A percentile compares a stretch with the other conserved stretches of the same genome.
These are phyloP conservation scores for Syngnathus floridae DNA, from an alignment of 2,113 vertebrate genomes.

Conservation along the genomic window DNA sequence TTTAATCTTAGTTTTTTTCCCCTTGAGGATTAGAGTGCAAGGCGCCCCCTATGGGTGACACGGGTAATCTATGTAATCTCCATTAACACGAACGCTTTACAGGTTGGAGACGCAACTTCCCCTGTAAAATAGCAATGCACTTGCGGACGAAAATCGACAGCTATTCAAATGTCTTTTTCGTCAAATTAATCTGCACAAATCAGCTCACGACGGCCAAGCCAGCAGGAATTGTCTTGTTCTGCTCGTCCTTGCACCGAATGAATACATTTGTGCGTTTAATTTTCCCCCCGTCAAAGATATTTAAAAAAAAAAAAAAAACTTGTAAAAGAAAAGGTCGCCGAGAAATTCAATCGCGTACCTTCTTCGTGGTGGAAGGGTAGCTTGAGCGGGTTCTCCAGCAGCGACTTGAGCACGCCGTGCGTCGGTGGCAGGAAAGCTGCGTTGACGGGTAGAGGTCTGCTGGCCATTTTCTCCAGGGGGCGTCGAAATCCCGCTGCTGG, in stretches of 20 bases:
- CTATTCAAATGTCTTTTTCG: too few relatives aligned
- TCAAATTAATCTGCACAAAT: background rate
- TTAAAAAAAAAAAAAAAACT: too few relatives aligned
- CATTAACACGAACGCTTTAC: conserved; percentile 17
- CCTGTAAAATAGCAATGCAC: background rate
- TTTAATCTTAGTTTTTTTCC: background rate
- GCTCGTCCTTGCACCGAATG: background rate
- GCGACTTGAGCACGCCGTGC: conserved; percentile 92
- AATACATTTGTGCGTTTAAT: background rate
- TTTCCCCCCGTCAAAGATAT: background rate
- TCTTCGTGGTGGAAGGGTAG: conserved; percentile 89
- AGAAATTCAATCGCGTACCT: conserved; percentile 63
- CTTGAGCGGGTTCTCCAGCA: conserved; percentile 95
- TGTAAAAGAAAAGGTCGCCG: too few relatives aligned
- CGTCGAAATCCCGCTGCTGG: conserved; percentile 12
- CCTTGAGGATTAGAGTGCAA: background rate
- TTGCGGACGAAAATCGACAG: background rate
- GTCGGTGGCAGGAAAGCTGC: conserved; percentile 87
- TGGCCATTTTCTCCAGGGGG: conserved; percentile 84
- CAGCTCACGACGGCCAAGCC: background rate
- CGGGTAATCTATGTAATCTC: conserved; percentile 17
- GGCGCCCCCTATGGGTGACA: conserved; percentile 51
- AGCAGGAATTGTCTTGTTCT: background rate
- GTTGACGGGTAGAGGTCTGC: conserved; percentile 81
- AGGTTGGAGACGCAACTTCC: conserved; percentile 14